phyloP scores from a whole-genome alignment of 2,797 vertebrate genomes.

The Sebastolobus alascanus region DNA sequence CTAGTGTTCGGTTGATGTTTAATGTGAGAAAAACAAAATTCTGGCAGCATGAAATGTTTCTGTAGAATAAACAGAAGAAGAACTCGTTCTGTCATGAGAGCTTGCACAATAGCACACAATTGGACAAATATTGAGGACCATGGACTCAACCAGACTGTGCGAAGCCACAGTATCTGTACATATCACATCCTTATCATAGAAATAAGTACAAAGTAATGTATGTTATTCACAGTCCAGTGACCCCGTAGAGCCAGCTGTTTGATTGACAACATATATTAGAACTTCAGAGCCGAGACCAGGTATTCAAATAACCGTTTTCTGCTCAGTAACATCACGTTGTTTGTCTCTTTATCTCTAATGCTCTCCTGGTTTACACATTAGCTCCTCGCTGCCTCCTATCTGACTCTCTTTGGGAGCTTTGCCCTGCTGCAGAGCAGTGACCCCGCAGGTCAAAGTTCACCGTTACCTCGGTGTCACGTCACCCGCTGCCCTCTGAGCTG shows the following conservation, averaged over 20 bases:
- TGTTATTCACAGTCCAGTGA: not conserved
- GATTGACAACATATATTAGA: not conserved
- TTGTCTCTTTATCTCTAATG: slow-evolving; percentile 10
- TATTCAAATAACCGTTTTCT: not conserved
- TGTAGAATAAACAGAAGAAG: slow-evolving; percentile 4
- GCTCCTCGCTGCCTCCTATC: slow-evolving; percentile 45
- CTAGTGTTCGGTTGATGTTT: not conserved
- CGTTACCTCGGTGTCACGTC: slow-evolving; percentile 55
- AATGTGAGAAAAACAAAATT: not conserved
- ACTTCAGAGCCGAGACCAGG: not conserved
- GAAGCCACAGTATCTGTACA: not conserved
- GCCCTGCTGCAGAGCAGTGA: slow-evolving; percentile 39
- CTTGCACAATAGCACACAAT: slow-evolving; percentile 21
- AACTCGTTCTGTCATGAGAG: not conserved
- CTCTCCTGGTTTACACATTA: slow-evolving; percentile 62
- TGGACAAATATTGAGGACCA: not conserved
- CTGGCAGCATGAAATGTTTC: slow-evolving; percentile 14
- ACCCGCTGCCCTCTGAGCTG: slow-evolving; percentile 27
- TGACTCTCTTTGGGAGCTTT: slow-evolving; percentile 6
- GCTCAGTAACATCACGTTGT: not conserved
- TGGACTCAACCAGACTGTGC: not conserved
- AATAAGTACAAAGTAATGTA: not conserved
- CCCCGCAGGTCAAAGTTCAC: slow-evolving; percentile 65
- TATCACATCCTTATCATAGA: not conserved
- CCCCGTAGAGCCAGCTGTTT: not conserved